These are phyloP conservation scores for Pavo muticus DNA, from an alignment of 2,113 vertebrate species.

Conservation along the genomic window DNA sequence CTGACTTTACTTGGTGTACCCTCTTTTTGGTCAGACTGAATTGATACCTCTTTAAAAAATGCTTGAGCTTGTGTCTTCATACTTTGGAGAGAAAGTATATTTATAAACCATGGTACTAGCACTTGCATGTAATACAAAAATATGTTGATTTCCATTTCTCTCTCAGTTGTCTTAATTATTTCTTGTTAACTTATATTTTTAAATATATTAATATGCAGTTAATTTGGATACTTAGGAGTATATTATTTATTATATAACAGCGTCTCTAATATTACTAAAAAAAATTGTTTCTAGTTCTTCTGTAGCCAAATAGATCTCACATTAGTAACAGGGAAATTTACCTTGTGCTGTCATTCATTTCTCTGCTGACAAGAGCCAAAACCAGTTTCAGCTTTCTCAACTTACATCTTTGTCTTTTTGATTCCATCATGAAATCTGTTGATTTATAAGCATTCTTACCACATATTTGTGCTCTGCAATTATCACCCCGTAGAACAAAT, in stretches of 20 bases:
- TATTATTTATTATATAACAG: neutral
- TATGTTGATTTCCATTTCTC: neutral
- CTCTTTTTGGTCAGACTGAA: neutral
- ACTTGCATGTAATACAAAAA: neutral
- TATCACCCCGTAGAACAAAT: neutral
- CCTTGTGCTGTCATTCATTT: neutral
- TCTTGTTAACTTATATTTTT: neutral
- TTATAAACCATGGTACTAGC: neutral
- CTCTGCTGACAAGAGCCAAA: neutral
- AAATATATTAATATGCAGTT: neutral
- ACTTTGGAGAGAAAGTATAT: neutral
- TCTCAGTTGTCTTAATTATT: neutral
- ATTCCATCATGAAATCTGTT: neutral
- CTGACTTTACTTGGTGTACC: neutral
- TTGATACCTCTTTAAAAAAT: neutral
- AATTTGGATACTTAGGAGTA: neutral
- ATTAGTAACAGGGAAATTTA: neutral
- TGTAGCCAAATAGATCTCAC: neutral
- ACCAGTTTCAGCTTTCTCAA: neutral
- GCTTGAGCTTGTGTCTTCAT: neutral
- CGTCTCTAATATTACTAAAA: neutral
- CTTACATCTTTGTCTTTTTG: neutral
- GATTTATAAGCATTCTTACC: neutral
- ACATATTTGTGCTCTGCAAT: neutral
- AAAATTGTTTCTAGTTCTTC: neutral